Evolutionary conservation across 1,140 invertebrate genomes (phyloP).

Genomic region (Calephelis virginiensis): DNA sequence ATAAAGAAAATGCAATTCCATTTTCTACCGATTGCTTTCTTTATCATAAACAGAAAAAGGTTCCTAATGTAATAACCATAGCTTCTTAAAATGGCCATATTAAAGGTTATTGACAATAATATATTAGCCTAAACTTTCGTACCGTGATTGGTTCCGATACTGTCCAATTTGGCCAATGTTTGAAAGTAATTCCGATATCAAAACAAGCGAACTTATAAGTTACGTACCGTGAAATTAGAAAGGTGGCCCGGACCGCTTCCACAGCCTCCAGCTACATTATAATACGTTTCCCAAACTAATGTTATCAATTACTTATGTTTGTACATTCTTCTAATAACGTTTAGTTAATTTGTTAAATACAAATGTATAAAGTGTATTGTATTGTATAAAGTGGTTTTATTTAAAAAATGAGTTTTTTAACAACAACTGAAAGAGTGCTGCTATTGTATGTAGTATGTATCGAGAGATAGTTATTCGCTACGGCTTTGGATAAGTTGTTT

Average conservation of each 20-base stretch:
- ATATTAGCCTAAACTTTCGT: not conserved
- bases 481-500: no score
- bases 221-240: conserved; percentile 34
- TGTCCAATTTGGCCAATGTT: not conserved
- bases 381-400: no score
- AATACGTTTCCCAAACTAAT: conserved; percentile 22
- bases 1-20: not conserved
- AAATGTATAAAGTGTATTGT: not conserved
- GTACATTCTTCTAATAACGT: conserved; percentile 5
- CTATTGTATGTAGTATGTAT: no score
- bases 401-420: not conserved
- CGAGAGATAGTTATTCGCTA: no score
- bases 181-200: conserved; percentile 15
- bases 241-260: conserved; percentile 23
- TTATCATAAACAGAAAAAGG: not conserved
- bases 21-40: conserved; percentile 3
- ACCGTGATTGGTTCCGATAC: not conserved
- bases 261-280: conserved; percentile 26
- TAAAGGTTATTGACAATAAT: no score
- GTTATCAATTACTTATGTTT: conserved; percentile 16
- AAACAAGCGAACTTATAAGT: conserved; percentile 23
- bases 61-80: not conserved
- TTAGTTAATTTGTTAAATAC: not conserved
- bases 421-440: no score
- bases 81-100: no score